Evolutionary conservation across 2,888 invertebrate species (phyloP), one percentile per base, ranked within the genome.

Genomic region (Limnephilus auricula): DNA sequence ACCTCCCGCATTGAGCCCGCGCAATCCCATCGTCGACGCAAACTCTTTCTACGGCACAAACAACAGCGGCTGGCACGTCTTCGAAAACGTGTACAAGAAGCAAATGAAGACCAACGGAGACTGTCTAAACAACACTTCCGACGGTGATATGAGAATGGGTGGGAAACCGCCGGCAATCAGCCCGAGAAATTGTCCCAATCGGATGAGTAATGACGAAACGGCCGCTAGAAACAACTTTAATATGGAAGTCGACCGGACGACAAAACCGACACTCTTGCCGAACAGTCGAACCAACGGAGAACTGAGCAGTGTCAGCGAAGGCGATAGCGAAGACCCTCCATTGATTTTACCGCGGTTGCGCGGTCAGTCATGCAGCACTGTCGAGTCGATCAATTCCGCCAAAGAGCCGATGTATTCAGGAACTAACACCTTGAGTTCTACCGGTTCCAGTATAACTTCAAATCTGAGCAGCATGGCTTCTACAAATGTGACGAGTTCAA

Each of bases 11-110:
- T 93, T 96, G 92, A 95, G 95, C 0, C 96, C 96, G 87, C 95
- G 96, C 32, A 94, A 94, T 25, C 95, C 96, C 40, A 95, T 95
- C 86, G 95, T 95, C 2, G 95, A 95, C 93, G 94, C 95, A 0
- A 95, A 95, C 90, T 93, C 94, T 82, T 95, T 95, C 94, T 95
- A 95, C 94, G 94, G 94, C 31, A 92, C 90, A 18, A 91, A 92
- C 45, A 90, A 31, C 90, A 94, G 12, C 94, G 93, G 78, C 82
- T 94, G 92, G 50, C 94, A 94, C 65, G 94, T 94, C 89, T 94
- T 94, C 50, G 93, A 93, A 79, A 89, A 87, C 32, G 78, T 83
- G 2, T n/a, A 45, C 85, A 90, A 86, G 34, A 88, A 78, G 40
- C 79, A 82, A 30, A 82, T 78, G 45, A 92, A 92, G 79, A 80